Evolutionary conservation across 2,797 vertebrate species (phyloP), one percentile per base, ranked within the genome.

Genomic region (Cyprinella venusta): DNA sequence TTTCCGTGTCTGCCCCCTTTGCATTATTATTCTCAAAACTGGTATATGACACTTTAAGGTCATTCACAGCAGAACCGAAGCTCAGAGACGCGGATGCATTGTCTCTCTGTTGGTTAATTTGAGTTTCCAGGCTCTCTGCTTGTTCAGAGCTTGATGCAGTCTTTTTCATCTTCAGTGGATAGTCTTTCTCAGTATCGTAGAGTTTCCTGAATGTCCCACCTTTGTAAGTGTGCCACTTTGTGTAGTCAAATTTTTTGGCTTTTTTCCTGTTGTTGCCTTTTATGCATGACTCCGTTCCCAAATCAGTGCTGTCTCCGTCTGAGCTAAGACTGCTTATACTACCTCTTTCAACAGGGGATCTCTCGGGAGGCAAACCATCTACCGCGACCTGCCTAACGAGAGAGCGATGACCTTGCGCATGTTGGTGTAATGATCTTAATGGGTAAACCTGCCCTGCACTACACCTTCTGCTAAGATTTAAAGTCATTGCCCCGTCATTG

Each of bases 161-260:
- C 88, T 89, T 94, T 90, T 90, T 94, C 61, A 89, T 86, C 77
- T 93, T 94, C 16, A 87, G 36, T 21, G 45, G 24, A 64, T 75
- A 67, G 0, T 77, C 86, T 89, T 95, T 96, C 67, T 93, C 93
- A 42, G 93, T 92, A 81, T 92, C 93, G 89, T 98, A 99, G 82
- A 99, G 94, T 90, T 96, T 98, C 90, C 94, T 95, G 84, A 99
- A 99, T 0, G 96, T 97, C 81, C 98, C 98, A 0, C 95, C 95
- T 74, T 97, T 96, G 1, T 99, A 99, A 90, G 98, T 95, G 88
- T 97, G 97, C 98, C 98, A 99, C 91, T 98, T 99, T 89, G 96
- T 96, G 90, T 98, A 97, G 45, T 97, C 96, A 88, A 99, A 98
- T 92, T 96, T 97, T 90, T 94, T 94, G 26, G 90, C 18, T 90